Evolutionary conservation across 2,888 invertebrate genomes (phyloP), one percentile per base, ranked within the genome.

Genomic region (Agelastica alni): DNA sequence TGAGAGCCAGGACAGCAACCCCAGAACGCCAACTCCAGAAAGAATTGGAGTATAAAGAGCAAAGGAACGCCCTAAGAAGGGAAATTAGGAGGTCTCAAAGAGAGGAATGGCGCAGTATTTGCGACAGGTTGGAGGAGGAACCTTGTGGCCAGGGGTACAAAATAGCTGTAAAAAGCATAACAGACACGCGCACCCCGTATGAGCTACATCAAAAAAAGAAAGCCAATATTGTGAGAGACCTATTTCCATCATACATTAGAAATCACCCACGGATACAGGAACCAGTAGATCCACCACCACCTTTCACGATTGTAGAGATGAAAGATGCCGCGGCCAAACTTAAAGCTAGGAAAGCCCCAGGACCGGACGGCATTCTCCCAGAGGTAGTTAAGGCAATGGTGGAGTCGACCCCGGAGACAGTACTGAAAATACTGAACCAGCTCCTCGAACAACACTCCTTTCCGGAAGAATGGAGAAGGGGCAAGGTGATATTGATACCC

Each of bases 181-280:
- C 14, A 22, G 2, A 42, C 2, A 4, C 42, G 4, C 26, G 10
- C 3, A 39, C 20, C 6, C 52, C 52, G 1, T 45, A 52, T 17
- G 32, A 17, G 0, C 9, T 52, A 1, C 5, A 34, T 0, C 22
- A 45, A 3, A 12, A 12, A 5, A 14, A 10, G 4, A 39, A 31
- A 6, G 14, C 31, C 1, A 10, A 32, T 2, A 37, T n/a, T 3
- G 26, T 32, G 7, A 46, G 10, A n/a, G 52, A 36, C 7, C 46
- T 52, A 4, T 52, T 52, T 9, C 46, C 52, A n/a, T 12, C 5
- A 10, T 30, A n/a, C 1, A n/a, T n/a, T n/a, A 43, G 10, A 4
- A 31, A 43, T 32, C 12, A 13, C 6, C 6, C 9, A 4, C 12
- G 16, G 3, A 17, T 5, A 13, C 5, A 1, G 2, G 13, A 4